Percentiles rank a stretch among this genome's conserved stretches.
Conservation (phyloP, 2,797 vertebrate genomes). For the Betta splendens region DNA sequence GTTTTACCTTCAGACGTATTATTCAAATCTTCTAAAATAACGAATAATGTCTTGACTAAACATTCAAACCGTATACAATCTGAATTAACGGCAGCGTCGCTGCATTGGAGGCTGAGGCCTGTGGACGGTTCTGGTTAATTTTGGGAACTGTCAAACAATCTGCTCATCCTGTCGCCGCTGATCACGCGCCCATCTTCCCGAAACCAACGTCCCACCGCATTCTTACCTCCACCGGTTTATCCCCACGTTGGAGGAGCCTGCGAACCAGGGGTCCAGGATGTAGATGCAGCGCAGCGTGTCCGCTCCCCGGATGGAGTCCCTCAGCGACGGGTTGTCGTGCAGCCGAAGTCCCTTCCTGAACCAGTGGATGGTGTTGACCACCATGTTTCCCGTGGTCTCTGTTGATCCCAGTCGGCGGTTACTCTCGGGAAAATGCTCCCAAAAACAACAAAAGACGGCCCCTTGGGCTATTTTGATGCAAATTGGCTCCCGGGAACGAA, state of each 20-base stretch:
- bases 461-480: background rate
- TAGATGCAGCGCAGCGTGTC: conserved; percentile 91
- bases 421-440: background rate
- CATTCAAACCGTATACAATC: no score
- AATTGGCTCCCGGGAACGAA: background rate
- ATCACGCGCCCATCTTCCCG: no score
- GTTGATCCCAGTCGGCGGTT: background rate
- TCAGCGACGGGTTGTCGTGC: conserved; percentile 92
- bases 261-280: conserved; percentile 96
- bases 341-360: conserved; percentile 94
- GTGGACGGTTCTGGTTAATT: no score
- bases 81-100: no score
- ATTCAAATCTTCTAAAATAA: no score
- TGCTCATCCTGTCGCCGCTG: background rate
- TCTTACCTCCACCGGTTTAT: conserved; percentile 96
- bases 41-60: no score
- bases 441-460: background rate
- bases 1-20: no score
- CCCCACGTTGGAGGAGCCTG: conserved; percentile 93
- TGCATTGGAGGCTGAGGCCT: no score
- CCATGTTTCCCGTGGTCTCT: conserved; percentile 75
- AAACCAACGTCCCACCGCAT: no score
- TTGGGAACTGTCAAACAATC: no score
- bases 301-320: conserved; percentile 87
- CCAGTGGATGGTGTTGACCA: conserved; percentile 93